phyloP scores from a whole-genome alignment of 2,113 vertebrate species.

The Dicaeum eximium region DNA sequence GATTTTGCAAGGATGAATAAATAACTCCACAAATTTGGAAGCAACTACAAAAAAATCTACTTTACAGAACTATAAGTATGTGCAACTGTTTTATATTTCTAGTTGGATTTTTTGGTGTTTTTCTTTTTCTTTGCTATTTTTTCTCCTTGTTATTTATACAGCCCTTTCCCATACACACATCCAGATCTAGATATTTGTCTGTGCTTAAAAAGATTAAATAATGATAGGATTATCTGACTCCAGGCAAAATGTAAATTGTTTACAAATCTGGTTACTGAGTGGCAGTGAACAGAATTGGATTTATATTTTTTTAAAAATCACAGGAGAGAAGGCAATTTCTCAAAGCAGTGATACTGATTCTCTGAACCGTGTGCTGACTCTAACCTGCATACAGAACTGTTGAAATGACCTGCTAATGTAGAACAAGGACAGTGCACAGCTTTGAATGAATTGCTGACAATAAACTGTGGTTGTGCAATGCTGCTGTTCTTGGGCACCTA shows the following conservation, averaged over 20 bases:
- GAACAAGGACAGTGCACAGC: not conserved
- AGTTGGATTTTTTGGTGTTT: not conserved
- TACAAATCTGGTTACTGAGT: not conserved
- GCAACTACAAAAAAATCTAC: not conserved
- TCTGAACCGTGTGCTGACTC: not conserved
- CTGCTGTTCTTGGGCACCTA: not conserved
- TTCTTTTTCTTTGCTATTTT: not conserved
- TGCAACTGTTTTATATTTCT: not conserved
- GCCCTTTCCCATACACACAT: not conserved
- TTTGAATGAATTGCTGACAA: not conserved
- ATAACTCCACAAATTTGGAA: not conserved
- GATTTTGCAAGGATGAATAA: not conserved
- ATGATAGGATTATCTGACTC: not conserved
- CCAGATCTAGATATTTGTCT: not conserved
- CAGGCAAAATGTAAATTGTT: slow-evolving; percentile 5
- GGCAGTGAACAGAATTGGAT: not conserved
- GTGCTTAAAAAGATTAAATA: not conserved
- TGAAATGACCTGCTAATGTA: not conserved
- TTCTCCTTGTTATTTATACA: not conserved
- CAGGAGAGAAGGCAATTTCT: not conserved
- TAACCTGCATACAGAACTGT: not conserved
- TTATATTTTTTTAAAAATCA: not conserved
- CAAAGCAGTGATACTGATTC: not conserved
- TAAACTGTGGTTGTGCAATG: not conserved
- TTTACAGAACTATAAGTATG: not conserved